A percentile compares a stretch with the other conserved stretches of the same genome.
Conservation (phyloP, 2,113 vertebrate genomes). For the Tringa solitaria region DNA sequence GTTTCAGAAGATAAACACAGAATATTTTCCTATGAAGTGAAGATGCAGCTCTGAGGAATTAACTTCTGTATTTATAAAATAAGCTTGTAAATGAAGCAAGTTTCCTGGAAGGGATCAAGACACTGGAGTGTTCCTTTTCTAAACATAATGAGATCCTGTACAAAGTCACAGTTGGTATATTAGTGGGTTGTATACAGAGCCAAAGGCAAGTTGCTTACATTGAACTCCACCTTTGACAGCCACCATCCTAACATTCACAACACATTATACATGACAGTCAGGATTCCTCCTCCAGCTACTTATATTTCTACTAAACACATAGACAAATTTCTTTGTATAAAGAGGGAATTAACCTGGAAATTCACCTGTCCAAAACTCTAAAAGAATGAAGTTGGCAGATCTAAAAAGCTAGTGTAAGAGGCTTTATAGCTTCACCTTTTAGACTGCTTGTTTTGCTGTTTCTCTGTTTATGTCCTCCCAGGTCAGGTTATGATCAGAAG, state of each 20-base stretch:
- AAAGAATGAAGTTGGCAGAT: background rate
- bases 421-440: background rate
- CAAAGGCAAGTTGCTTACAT: background rate
- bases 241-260: background rate
- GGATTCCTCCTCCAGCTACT: background rate
- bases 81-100: background rate
- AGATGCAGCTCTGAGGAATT: slow-evolving; percentile 26
- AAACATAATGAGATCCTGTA: slow-evolving; percentile 30
- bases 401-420: background rate
- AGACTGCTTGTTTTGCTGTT: background rate
- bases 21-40: slow-evolving; percentile 50
- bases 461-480: background rate
- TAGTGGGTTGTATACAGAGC: background rate
- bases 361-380: background rate
- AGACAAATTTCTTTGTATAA: background rate
- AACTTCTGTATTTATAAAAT: slow-evolving; percentile 57
- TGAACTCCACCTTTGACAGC: slow-evolving; percentile 7
- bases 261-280: background rate
- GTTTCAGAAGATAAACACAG: slow-evolving; percentile 62
- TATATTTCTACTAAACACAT: background rate
- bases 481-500: background rate
- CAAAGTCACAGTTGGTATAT: background rate
- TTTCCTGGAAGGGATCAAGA: background rate
- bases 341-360: background rate
- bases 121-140: slow-evolving; percentile 9